Evolutionary conservation across 2,888 invertebrate species (phyloP).

Genomic region (Rhodophaea formosa): DNA sequence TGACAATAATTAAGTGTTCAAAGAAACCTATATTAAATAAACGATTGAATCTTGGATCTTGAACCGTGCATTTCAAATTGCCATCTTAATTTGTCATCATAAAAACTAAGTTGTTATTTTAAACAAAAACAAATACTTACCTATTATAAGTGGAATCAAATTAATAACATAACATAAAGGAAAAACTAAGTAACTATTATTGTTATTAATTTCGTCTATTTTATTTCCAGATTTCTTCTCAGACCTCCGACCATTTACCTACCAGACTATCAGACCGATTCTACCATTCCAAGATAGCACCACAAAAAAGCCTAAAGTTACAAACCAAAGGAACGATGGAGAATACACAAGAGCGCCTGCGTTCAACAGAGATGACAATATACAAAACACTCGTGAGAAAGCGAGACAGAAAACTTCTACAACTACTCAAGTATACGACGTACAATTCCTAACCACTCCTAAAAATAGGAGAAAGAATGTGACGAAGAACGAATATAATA

Average conservation of each 20-base stretch:
- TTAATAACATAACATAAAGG: too few relatives aligned
- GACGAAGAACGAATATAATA: slow-evolving; percentile 20
- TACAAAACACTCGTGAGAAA: slow-evolving; percentile 18
- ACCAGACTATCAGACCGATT: slow-evolving; percentile 14
- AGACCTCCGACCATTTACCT: slow-evolving; percentile 8
- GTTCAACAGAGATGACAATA: slow-evolving; percentile 29
- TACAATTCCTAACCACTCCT: slow-evolving; percentile 24
- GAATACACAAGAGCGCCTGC: slow-evolving; percentile 20
- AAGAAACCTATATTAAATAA: too few relatives aligned
- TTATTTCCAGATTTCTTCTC: slow-evolving; percentile 13
- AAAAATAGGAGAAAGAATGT: slow-evolving; percentile 29
- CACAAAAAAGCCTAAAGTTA: slow-evolving; percentile 12
- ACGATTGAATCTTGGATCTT: too few relatives aligned
- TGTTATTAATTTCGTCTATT: not conserved
- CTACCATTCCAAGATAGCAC: slow-evolving; percentile 5
- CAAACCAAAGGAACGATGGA: slow-evolving; percentile 24
- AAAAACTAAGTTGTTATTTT: too few relatives aligned
- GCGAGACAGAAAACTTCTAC: slow-evolving; percentile 15
- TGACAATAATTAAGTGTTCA: too few relatives aligned
- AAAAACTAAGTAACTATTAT: too few relatives aligned
- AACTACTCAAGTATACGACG: slow-evolving; percentile 26
- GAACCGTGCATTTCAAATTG: too few relatives aligned
- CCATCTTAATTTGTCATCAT: too few relatives aligned
- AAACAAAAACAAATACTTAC: too few relatives aligned
- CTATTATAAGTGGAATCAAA: too few relatives aligned